These are phyloP conservation scores for Coccyzus lansbergi DNA, from an alignment of 2,797 vertebrate genomes.

Conservation along the genomic window DNA sequence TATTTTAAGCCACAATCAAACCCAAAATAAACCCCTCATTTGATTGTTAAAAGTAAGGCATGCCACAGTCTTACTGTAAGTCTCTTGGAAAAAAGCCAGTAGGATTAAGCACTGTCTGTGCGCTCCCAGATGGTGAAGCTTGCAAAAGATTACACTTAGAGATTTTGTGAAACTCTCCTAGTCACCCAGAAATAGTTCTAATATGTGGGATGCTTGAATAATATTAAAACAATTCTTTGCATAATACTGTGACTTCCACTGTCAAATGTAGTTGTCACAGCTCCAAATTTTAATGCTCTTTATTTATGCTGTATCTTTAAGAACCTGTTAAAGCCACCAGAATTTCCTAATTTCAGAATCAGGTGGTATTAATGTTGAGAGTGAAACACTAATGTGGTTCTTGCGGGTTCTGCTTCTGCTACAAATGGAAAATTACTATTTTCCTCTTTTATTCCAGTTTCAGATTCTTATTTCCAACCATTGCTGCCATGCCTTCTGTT, in stretches of 20 bases:
- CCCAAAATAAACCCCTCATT: not conserved
- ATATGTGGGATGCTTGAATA: not conserved
- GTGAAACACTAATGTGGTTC: not conserved
- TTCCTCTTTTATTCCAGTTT: conserved; percentile 7
- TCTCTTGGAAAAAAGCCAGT: conserved; percentile 45
- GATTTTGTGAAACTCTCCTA: conserved; percentile 15
- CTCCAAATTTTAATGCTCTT: not conserved
- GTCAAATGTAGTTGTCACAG: not conserved
- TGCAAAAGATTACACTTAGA: conserved; percentile 9
- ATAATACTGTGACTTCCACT: not conserved
- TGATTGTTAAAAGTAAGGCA: conserved; percentile 20
- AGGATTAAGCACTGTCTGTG: conserved; percentile 29
- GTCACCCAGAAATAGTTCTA: not conserved
- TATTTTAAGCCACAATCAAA: conserved; percentile 22
- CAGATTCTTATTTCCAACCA: conserved; percentile 14
- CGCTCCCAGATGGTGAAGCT: conserved; percentile 48
- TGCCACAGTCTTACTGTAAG: not conserved
- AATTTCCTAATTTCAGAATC: not conserved
- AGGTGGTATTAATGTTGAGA: not conserved
- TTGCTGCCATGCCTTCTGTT: conserved; percentile 34
- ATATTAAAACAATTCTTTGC: conserved; percentile 35
- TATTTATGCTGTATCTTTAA: not conserved
- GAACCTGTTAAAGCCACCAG: not conserved
- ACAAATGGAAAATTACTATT: not conserved
- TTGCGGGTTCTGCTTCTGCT: not conserved